These are phyloP conservation scores for Melanotaenia nigrans DNA, from an alignment of 2,797 vertebrate genomes.

Conservation along the genomic window DNA sequence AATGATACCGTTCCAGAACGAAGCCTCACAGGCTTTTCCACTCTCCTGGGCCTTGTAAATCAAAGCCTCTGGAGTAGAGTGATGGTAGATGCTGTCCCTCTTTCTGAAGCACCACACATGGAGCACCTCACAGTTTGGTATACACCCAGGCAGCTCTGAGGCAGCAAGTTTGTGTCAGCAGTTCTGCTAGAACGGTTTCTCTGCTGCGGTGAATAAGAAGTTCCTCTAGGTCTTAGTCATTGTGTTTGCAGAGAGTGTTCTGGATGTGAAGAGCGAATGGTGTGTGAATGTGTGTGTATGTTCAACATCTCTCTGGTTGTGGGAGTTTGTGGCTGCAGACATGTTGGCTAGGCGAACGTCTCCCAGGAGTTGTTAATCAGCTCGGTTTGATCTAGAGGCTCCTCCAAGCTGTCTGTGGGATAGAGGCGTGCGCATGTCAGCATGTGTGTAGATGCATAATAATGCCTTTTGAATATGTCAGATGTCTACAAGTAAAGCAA, in stretches of 20 bases:
- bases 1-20: slow-evolving; percentile 25
- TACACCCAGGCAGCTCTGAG: slow-evolving; percentile 57
- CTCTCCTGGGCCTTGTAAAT: slow-evolving; percentile 48
- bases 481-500: slow-evolving; percentile 20
- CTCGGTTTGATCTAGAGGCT: slow-evolving; percentile 58
- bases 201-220: slow-evolving; percentile 75
- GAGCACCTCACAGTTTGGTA: slow-evolving; percentile 56
- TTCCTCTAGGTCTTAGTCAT: slow-evolving; percentile 76
- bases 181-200: slow-evolving; percentile 72
- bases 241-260: slow-evolving; percentile 59
- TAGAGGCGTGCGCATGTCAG: slow-evolving; percentile 40
- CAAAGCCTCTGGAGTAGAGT: slow-evolving; percentile 37
- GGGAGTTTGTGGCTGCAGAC: slow-evolving; percentile 76
- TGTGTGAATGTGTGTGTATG: slow-evolving; percentile 53
- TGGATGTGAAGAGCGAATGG: slow-evolving; percentile 53
- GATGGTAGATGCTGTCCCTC: slow-evolving; percentile 48
- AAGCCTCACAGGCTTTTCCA: slow-evolving; percentile 22
- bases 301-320: slow-evolving; percentile 69
- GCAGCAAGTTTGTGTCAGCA: slow-evolving; percentile 76
- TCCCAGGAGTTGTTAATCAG: slow-evolving; percentile 78
- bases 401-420: slow-evolving; percentile 50
- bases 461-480: slow-evolving; percentile 30
- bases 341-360: slow-evolving; percentile 72
- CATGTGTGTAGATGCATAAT: slow-evolving; percentile 40
- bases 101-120: slow-evolving; percentile 63